phyloP scores from a whole-genome alignment of 2,113 vertebrate species.

The Aegotheles bennettii region DNA sequence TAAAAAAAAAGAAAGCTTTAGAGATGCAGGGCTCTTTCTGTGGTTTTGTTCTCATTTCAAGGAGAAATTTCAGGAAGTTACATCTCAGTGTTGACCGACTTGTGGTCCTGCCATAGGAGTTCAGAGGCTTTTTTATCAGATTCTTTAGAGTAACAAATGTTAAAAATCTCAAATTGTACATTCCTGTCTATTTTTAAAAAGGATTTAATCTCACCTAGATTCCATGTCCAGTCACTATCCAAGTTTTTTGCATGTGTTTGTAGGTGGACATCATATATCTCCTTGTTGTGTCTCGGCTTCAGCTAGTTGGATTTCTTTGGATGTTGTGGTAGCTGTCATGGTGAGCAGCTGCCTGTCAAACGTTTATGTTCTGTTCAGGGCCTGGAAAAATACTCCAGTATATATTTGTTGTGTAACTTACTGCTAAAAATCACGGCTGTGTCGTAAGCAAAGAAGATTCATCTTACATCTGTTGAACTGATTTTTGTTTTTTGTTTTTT shows the following conservation, averaged over 20 bases:
- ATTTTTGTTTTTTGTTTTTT: not conserved
- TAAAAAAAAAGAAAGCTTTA: not conserved
- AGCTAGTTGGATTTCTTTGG: not conserved
- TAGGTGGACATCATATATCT: not conserved
- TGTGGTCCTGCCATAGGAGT: not conserved
- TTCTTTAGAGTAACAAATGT: not conserved
- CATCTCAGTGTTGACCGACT: not conserved
- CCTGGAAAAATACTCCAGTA: not conserved
- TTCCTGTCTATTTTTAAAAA: not conserved
- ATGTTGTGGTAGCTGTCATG: not conserved
- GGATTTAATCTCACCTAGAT: not conserved
- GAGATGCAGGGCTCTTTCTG: not conserved
- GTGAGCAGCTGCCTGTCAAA: not conserved
- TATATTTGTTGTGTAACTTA: conserved; percentile 14
- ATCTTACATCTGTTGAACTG: not conserved
- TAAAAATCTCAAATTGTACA: not conserved
- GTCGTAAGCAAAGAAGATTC: not conserved
- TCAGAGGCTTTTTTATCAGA: not conserved
- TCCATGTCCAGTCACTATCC: not conserved
- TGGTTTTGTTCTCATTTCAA: not conserved
- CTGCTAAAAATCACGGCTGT: conserved; percentile 10
- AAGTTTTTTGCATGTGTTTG: not conserved
- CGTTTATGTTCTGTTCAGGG: not conserved
- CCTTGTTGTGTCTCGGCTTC: not conserved
- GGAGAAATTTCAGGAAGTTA: not conserved